Evolutionary conservation across 2,113 vertebrate species (phyloP).

Genomic region (Colinus virginianus): DNA sequence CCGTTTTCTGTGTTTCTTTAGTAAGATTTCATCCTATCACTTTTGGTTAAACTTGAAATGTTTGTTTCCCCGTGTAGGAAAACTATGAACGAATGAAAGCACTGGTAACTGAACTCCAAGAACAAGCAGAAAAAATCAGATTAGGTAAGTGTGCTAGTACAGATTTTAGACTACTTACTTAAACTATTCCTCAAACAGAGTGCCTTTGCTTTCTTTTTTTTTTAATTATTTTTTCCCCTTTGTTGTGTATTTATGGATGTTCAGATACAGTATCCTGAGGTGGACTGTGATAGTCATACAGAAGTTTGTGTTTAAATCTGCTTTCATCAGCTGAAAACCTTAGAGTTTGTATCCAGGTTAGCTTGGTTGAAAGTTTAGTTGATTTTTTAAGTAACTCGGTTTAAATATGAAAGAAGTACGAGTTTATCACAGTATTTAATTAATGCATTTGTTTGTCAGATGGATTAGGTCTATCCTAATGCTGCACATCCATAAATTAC

Average conservation of each 20-base stretch:
- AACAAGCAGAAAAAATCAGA: conserved; percentile 84
- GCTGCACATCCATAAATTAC: neutral
- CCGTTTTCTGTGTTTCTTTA: neutral
- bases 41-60: neutral
- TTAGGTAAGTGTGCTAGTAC: conserved; percentile 81
- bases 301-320: neutral
- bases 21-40: neutral
- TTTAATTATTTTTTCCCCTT: neutral
- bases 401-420: neutral
- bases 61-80: conserved; percentile 81
- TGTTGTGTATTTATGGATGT: neutral
- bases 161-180: neutral
- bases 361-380: neutral
- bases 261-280: neutral
- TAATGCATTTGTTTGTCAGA: neutral
- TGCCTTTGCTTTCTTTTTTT: neutral
- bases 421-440: neutral
- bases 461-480: neutral
- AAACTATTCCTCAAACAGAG: neutral
- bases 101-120: conserved; percentile 86
- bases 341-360: neutral
- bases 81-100: conserved; percentile 94
- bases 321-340: neutral
- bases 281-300: neutral
- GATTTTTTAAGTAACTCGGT: neutral